Evolutionary conservation across 2,113 vertebrate species (phyloP), one percentile per base, ranked within the genome.

Genomic region (Ciconia stormi): DNA sequence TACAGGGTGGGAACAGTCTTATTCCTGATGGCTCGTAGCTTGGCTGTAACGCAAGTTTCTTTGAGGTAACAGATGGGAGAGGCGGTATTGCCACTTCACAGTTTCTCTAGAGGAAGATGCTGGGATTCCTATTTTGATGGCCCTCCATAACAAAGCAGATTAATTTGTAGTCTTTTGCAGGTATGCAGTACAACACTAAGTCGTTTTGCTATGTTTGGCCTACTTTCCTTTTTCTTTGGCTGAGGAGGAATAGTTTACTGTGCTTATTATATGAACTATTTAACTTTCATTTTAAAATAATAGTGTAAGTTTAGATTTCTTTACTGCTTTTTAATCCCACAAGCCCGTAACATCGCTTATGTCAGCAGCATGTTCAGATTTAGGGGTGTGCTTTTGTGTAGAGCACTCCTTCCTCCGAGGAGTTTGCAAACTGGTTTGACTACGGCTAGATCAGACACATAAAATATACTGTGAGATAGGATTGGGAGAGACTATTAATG

Each of bases 131-230:
- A 0, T 58, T 56, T 36, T 14, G 2, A 5, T 47, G 52, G 9
- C 15, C 74, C 18, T 65, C 22, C 6, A 0, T 30, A 69, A 16
- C 32, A 38, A 23, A 56, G 16, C 52, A 6, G 9, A 61, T 70
- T 16, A 25, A 56, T 38, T 44, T 22, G 23, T n/a, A 38, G n/a
- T 5, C 44, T n/a, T 76, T 44, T 91, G 50, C 13, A 71, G 32
- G 7, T 63, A 4, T 0, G 4, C 5, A 6, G 0, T 67, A 6
- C 16, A 46, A 7, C 2, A 1, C 27, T n/a, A 13, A 67, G 17
- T 46, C 47, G 18, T 30, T 93, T 19, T 50, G 22, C 6, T 66
- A 3, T 44, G 12, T 67, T 87, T 61, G 18, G 15, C 9, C 4
- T 65, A 2, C 26, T 72, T 52, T 10, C 4, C 40, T 61, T 52